Evolutionary conservation across 2,797 vertebrate genomes (phyloP), one percentile per base, ranked within the genome.

Genomic region (Mionectes olivaceus): DNA sequence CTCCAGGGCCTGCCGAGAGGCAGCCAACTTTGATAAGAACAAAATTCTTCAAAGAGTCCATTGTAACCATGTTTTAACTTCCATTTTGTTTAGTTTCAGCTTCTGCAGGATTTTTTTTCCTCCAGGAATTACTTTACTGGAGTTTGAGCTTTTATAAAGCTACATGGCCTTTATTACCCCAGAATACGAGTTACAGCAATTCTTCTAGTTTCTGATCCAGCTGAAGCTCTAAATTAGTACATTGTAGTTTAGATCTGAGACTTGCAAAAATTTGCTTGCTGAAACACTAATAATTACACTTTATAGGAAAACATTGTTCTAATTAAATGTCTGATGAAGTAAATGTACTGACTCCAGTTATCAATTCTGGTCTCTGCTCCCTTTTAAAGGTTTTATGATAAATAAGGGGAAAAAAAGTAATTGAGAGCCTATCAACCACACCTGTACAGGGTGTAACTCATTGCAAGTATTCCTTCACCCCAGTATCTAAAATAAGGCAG

Each of bases 251-350:
- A 21, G 22, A 76, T 50, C 25, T 3, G 11, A 71, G 35, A 80
- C 21, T 61, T 75, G 30, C 27, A 85, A 95, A 95, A 46, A 25
- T 19, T 22, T 79, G 5, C 33, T 77, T 65, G 35, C 24, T 47
- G 53, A 93, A 93, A 69, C 12, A 23, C 15, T n/a, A 70, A 59
- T 74, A 90, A 74, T 84, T 73, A 87, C 13, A 27, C 11, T 56
- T 89, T 32, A 43, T 7, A 28, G 33, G 22, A 86, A 89, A 94
- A 56, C 7, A 5, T 23, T 59, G 10, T 30, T 84, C 30, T 78
- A 91, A 91, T 78, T 46, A 87, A 73, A 76, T 24, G 2, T 39
- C 63, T 84, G 30, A 47, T 64, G 11, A 91, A 82, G 56, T 37
- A 67, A 70, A 53, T 49, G 68, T 14, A 21, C 8, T 17, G 39